Conservation (phyloP, 1,140 invertebrate species). For the Platorchestia sp. region DNA sequence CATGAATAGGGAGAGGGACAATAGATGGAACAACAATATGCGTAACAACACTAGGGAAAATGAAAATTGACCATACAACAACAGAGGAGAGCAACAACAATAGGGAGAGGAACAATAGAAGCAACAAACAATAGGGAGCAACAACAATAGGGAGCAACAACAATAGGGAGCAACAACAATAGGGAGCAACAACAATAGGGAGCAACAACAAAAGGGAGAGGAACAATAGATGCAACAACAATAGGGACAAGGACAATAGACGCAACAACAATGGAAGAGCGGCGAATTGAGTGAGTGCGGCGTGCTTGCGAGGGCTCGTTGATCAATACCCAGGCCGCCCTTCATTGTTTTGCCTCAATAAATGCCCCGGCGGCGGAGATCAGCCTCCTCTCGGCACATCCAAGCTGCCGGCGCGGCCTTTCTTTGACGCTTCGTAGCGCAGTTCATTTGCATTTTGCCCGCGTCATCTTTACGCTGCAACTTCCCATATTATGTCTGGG, state of each 20-base stretch:
- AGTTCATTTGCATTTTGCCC: not conserved
- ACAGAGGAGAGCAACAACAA: not conserved
- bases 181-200: too few species aligned
- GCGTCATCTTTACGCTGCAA: too few species aligned
- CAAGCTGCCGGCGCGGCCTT: not conserved
- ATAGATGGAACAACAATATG: not conserved
- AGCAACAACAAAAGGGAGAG: not conserved
- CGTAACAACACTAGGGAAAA: too few species aligned
- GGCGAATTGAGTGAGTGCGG: not conserved
- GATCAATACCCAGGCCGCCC: not conserved
- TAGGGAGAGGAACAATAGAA: not conserved
- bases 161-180: too few species aligned
- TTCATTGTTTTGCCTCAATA: constrained; percentile 9
- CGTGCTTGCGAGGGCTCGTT: not conserved
- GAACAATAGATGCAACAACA: not conserved
- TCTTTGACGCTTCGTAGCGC: not conserved
- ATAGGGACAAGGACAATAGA: not conserved
- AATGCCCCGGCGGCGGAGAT: not conserved
- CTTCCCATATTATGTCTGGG: too few species aligned
- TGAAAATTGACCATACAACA: not conserved
- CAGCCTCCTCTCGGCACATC: not conserved
- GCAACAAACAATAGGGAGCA: not conserved
- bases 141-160: too few species aligned
- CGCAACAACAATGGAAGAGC: not conserved
- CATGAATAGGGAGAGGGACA: not conserved